Conservation (phyloP, 1,140 invertebrate species). For the Streblospio benedicti region DNA sequence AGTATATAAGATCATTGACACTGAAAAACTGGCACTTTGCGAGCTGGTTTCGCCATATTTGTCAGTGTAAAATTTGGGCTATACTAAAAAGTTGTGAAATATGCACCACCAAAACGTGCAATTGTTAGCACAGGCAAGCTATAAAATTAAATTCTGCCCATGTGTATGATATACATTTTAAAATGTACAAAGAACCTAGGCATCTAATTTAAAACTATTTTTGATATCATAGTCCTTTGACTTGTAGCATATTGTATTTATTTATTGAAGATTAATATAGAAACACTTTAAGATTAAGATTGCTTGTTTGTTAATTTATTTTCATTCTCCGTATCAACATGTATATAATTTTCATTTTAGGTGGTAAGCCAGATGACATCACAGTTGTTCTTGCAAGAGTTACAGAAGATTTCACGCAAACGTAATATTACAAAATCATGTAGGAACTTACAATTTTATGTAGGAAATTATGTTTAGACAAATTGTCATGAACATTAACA, state of each 20-base stretch:
- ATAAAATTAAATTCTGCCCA: neutral
- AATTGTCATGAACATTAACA: too few species aligned
- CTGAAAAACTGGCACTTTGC: neutral
- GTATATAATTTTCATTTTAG: conserved; percentile 54
- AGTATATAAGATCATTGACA: neutral
- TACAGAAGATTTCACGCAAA: neutral
- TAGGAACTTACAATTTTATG: too few species aligned
- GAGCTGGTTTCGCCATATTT: neutral
- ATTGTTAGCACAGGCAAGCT: neutral
- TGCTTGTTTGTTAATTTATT: neutral
- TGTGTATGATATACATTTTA: neutral
- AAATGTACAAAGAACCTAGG: neutral
- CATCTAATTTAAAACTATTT: neutral
- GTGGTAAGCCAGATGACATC: conserved; percentile 95
- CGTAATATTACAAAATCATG: conserved; percentile 20
- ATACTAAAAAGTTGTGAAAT: neutral
- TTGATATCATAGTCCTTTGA: neutral
- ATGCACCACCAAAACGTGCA: too few species aligned
- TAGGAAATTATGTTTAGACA: too few species aligned
- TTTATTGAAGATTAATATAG: neutral
- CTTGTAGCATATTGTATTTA: neutral
- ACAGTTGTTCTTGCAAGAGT: conserved; percentile 70
- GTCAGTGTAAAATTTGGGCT: neutral
- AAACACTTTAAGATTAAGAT: neutral
- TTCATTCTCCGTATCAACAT: neutral